A percentile compares a stretch with the other conserved stretches of the same genome.
phyloP scores from a whole-genome alignment of 2,797 vertebrate genomes.

The Rhinichthys osculus region DNA sequence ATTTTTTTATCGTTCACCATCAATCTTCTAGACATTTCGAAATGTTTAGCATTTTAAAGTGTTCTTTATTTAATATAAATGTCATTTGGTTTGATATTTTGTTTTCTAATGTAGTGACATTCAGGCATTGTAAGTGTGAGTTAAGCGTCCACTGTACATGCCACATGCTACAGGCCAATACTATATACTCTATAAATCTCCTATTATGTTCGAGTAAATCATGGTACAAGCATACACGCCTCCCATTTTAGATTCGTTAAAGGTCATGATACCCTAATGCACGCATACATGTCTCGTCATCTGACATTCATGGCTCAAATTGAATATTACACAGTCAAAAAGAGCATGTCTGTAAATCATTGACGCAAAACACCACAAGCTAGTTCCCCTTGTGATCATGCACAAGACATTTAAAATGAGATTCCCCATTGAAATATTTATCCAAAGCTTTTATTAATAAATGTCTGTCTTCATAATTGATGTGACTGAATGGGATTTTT shows the following conservation, averaged over 20 bases:
- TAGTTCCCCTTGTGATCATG: neutral
- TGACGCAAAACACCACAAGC: neutral
- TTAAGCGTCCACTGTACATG: neutral
- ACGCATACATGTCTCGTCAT: neutral
- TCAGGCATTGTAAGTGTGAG: neutral
- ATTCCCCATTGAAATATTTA: slow-evolving; percentile 48
- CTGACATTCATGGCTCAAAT: slow-evolving; percentile 15
- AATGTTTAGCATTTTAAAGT: slow-evolving; percentile 9
- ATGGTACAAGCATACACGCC: neutral
- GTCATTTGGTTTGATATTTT: neutral
- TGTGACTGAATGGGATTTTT: slow-evolving; percentile 27
- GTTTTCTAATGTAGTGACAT: neutral
- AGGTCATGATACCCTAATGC: slow-evolving; percentile 33
- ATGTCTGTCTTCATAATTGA: slow-evolving; percentile 46
- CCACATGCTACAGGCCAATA: neutral
- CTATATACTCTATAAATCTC: neutral
- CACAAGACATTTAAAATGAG: slow-evolving; percentile 29
- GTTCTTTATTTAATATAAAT: neutral
- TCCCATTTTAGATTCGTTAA: neutral
- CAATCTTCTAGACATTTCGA: neutral
- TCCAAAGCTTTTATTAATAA: slow-evolving; percentile 49
- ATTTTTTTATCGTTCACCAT: neutral
- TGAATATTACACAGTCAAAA: slow-evolving; percentile 16
- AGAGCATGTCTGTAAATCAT: slow-evolving; percentile 45
- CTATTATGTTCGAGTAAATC: neutral